phyloP scores from a whole-genome alignment of 2,888 invertebrate species.

The Ferrisia virgata region DNA sequence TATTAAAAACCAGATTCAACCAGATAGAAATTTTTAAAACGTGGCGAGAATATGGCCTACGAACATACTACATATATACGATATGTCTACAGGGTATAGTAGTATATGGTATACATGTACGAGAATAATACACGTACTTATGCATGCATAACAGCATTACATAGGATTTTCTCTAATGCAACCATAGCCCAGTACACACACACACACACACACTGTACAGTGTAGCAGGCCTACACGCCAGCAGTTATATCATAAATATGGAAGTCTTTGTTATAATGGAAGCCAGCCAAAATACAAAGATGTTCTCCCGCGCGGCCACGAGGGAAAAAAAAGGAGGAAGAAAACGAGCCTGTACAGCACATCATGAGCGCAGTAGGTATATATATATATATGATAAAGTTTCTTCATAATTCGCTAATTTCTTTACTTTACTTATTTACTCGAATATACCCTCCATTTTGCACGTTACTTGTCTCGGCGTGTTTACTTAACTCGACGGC shows the following conservation, averaged over 20 bases:
- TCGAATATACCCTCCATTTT: conserved; percentile 12
- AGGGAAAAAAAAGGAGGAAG: background rate
- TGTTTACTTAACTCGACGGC: background rate
- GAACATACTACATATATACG: background rate
- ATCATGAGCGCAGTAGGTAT: background rate
- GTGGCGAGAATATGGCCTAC: background rate
- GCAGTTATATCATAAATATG: conserved; percentile 22
- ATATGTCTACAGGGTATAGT: background rate
- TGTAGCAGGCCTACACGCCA: background rate
- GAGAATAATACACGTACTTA: background rate
- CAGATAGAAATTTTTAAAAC: background rate
- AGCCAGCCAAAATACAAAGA: background rate
- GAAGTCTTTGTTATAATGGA: background rate
- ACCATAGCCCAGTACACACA: background rate
- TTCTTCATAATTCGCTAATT: conserved; percentile 24
- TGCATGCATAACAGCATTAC: background rate
- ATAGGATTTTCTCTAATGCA: background rate
- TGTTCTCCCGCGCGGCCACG: background rate
- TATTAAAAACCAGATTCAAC: background rate
- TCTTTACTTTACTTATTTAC: conserved; percentile 10
- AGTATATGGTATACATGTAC: no score
- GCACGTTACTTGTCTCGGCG: background rate
- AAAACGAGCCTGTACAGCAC: background rate
- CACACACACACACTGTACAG: no score
- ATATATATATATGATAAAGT: no score